A percentile compares a stretch with the other conserved stretches of the same genome.
Evolutionary conservation across 2,797 vertebrate species (phyloP).

Genomic region (Lates japonicus): DNA sequence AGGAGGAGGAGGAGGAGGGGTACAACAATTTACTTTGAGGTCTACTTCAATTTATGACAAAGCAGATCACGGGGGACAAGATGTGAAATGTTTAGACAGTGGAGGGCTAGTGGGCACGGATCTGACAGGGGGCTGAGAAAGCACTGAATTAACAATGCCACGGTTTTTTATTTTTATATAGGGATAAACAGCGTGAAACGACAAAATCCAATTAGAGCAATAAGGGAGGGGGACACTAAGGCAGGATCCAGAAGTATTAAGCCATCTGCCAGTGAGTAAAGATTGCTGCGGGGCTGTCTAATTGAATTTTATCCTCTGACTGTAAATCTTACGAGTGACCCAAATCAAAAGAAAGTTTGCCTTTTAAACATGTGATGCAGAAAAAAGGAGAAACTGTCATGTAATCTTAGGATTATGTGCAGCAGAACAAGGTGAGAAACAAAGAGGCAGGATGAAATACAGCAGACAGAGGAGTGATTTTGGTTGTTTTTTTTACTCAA

Average conservation of each 20-base stretch:
- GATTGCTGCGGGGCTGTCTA: slow-evolving; percentile 77
- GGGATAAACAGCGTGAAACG: slow-evolving; percentile 74
- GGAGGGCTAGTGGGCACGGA: slow-evolving; percentile 70
- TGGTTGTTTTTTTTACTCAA: background rate
- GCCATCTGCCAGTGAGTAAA: slow-evolving; percentile 76
- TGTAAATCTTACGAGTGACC: slow-evolving; percentile 76
- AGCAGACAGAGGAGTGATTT: slow-evolving; percentile 13
- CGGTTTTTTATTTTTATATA: slow-evolving; percentile 59
- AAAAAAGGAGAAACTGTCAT: slow-evolving; percentile 67
- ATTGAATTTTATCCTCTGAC: slow-evolving; percentile 78
- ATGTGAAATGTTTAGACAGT: slow-evolving; percentile 75
- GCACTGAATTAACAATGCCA: slow-evolving; percentile 77
- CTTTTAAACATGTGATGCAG: slow-evolving; percentile 52
- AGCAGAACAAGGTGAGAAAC: slow-evolving; percentile 62
- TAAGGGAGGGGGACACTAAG: slow-evolving; percentile 57
- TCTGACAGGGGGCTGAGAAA: slow-evolving; percentile 69
- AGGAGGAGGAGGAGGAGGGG: no score
- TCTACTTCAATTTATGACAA: slow-evolving; percentile 72
- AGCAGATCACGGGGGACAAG: slow-evolving; percentile 59
- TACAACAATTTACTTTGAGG: slow-evolving; percentile 65
- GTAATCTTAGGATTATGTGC: slow-evolving; percentile 61
- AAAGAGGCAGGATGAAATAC: slow-evolving; percentile 27
- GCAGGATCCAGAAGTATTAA: slow-evolving; percentile 71
- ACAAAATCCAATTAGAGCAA: slow-evolving; percentile 79
- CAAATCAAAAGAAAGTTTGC: slow-evolving; percentile 78